Base-by-base conservation (phyloP, 2,888 invertebrate genomes). In the Aelia acuminata region DNA sequence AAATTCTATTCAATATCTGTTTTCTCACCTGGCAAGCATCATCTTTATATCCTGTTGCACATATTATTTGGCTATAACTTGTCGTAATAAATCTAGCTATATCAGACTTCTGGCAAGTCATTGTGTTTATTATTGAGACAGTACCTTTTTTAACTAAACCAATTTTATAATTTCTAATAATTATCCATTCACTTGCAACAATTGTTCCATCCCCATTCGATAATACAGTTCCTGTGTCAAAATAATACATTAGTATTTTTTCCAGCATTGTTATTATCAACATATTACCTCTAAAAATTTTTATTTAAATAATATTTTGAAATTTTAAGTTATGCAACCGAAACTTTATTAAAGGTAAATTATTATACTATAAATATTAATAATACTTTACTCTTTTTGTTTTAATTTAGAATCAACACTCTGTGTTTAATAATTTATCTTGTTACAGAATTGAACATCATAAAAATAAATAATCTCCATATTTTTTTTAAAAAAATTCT, bases 1-100 rank as follows among this genome's bases (percentile, higher is more conserved):
- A n/a, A 80, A 35, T 80, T 80, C 0, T 57, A 26, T 26, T 80
- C 13, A 80, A 80, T 80, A 80, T n/a, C 15, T 47, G 11, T 80
- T 80, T 75, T 20, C 80, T 80, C n/a, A 80, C 80, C 80, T 80
- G 80, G n/a, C 80, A 80, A 43, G 80, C 80, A 43, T 80, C 80
- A 43, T 80, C 80, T 43, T 20, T n/a, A 47, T 39, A 80, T 2
- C 80, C n/a, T 43, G 3, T 39, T 43, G 80, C 80, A 15, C 80
- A 80, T 80, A 80, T 80, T n/a, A 80, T 80, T 80, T 80, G 80
- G 5, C n/a, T n/a, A n/a, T 80, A 80, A n/a, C 80, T 80, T 80
- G 43, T 47, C 4, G 80, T 80, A 4, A 80, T 47, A 80, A 43
- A 80, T 43, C n/a, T 39, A n/a, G 80, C 80, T 43, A n/a, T 80